Conservation (phyloP, 1,140 invertebrate species). For the Drosophila murphyi region DNA sequence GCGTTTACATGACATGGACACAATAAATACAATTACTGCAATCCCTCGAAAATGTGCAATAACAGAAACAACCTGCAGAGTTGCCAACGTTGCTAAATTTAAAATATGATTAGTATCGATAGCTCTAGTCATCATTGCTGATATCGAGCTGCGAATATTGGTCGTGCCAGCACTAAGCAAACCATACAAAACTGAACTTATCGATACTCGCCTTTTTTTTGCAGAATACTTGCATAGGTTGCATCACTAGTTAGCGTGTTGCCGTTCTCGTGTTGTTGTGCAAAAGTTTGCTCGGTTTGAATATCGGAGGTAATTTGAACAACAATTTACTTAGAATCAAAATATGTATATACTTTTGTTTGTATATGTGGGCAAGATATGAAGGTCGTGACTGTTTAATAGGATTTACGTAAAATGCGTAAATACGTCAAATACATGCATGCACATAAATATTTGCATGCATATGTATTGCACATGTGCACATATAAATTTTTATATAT, state of each 20-base stretch:
- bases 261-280: conserved; percentile 31
- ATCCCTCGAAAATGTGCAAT: not conserved
- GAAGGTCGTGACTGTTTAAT: conserved; percentile 1
- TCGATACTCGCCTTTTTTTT: not conserved
- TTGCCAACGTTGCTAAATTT: not conserved
- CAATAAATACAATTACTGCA: conserved; percentile 4
- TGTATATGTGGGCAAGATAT: conserved; percentile 2
- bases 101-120: not conserved
- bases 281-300: conserved; percentile 38
- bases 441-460: not conserved
- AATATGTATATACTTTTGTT: conserved; percentile 7
- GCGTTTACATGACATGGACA: conserved; percentile 29
- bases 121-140: not conserved
- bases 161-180: no score
- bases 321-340: conserved; percentile 3
- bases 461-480: not conserved
- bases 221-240: not conserved
- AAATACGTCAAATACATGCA: conserved; percentile 1
- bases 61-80: conserved; percentile 25
- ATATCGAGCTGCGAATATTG: no score
- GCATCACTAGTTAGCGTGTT: conserved; percentile 33
- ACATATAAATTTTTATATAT: not conserved
- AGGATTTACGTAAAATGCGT: not conserved
- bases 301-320: conserved; percentile 21
- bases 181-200: not conserved